Percentiles rank a stretch among this genome's conserved stretches.
Conservation (phyloP, 2,797 vertebrate species). For the Cuniculus paca region DNA sequence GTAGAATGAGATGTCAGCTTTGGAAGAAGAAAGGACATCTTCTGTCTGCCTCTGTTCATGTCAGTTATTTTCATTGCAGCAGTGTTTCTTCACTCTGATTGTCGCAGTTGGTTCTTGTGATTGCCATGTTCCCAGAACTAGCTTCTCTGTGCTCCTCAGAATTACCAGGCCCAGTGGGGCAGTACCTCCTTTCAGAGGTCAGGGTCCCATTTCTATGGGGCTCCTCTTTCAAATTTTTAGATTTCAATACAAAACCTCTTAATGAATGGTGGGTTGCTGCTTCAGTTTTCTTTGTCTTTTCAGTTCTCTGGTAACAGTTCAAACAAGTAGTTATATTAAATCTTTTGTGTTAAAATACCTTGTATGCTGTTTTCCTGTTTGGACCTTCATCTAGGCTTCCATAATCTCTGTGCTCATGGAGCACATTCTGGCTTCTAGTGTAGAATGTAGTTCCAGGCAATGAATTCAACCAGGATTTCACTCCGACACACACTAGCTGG, state of each 20-base stretch:
- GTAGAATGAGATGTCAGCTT: not conserved
- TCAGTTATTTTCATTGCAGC: not conserved
- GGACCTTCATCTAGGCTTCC: not conserved
- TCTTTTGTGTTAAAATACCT: not conserved
- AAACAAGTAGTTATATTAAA: not conserved
- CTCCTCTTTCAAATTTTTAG: not conserved
- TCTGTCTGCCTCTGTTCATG: not conserved
- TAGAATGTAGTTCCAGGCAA: not conserved
- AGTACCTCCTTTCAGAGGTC: not conserved
- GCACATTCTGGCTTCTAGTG: not conserved
- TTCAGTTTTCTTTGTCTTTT: constrained; percentile 13
- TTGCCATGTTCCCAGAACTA: not conserved
- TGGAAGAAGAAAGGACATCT: not conserved
- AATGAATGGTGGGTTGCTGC: not conserved
- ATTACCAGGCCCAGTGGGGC: not conserved
- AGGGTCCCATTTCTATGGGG: not conserved
- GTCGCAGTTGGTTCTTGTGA: not conserved
- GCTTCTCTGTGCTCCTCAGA: not conserved
- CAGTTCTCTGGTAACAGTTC: not conserved
- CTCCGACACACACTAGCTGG: not conserved
- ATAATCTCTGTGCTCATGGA: not conserved
- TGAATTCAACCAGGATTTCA: not conserved
- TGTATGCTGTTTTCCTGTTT: not conserved
- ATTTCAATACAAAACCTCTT: not conserved
- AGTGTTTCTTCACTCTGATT: not conserved